Evolutionary conservation across 2,113 vertebrate species (phyloP).

Genomic region (Rhabdornis inornatus): DNA sequence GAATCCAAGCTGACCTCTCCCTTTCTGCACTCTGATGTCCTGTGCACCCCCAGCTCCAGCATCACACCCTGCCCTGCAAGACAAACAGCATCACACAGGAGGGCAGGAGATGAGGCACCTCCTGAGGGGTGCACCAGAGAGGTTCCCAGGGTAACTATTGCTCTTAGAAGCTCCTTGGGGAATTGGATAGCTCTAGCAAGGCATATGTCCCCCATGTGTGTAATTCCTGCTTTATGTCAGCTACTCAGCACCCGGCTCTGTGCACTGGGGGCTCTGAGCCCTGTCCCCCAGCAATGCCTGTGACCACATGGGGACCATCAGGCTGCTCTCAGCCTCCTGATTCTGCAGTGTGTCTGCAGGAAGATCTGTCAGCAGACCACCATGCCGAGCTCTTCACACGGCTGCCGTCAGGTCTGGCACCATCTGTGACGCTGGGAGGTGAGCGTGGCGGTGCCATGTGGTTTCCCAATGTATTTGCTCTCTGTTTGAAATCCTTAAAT

Average conservation of each 20-base stretch:
- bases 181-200: not conserved
- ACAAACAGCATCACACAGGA: rapidly evolving
- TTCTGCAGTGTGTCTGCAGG: not conserved
- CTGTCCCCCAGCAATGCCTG: rapidly evolving
- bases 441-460: rapidly evolving
- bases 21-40: rapidly evolving
- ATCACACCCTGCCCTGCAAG: not conserved
- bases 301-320: not conserved
- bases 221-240: not conserved
- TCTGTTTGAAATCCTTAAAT: not conserved
- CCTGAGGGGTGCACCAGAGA: not conserved
- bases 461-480: not conserved
- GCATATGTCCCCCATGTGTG: rapidly evolving
- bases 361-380: not conserved
- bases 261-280: rapidly evolving
- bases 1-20: not conserved
- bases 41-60: rapidly evolving
- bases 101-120: not conserved
- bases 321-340: not conserved
- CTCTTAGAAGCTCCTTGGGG: not conserved
- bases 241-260: not conserved
- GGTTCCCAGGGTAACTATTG: rapidly evolving
- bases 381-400: rapidly evolving
- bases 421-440: not conserved
- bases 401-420: not conserved